Conservation (phyloP, 2,113 vertebrate species). For the Trematocara stigmaticum region DNA sequence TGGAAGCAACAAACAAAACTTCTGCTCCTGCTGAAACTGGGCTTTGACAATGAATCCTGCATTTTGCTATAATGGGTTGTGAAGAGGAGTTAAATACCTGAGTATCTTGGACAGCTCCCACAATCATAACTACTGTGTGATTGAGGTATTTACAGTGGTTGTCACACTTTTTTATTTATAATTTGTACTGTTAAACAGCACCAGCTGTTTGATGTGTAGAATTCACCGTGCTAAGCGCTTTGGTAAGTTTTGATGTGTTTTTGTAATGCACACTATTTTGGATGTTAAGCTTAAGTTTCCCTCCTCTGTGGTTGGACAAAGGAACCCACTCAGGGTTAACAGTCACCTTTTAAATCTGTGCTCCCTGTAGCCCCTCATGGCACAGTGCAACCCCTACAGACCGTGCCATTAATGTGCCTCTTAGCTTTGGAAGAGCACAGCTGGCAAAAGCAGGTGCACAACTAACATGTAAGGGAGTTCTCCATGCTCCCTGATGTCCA, state of each 20-base stretch:
- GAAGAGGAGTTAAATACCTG: neutral
- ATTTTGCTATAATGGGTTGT: neutral
- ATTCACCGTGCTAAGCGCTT: neutral
- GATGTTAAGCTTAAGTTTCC: neutral
- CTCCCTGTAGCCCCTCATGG: neutral
- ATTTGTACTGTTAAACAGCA: neutral
- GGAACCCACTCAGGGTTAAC: neutral
- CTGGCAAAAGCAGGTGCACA: slow-evolving; percentile 27
- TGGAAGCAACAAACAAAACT: neutral
- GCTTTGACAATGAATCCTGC: neutral
- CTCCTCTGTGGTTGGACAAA: neutral
- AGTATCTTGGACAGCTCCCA: neutral
- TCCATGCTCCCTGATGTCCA: neutral
- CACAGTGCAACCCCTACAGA: neutral
- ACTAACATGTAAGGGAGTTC: neutral
- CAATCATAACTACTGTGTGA: neutral
- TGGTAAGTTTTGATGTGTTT: neutral
- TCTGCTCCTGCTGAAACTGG: neutral
- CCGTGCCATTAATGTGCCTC: neutral
- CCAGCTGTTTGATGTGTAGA: neutral
- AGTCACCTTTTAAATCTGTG: neutral
- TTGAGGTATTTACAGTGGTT: neutral
- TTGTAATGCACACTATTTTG: neutral
- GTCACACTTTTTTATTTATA: neutral
- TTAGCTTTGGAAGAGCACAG: slow-evolving; percentile 4